Evolutionary conservation across 1,140 invertebrate species (phyloP).

Genomic region (Metaphire vulgaris): DNA sequence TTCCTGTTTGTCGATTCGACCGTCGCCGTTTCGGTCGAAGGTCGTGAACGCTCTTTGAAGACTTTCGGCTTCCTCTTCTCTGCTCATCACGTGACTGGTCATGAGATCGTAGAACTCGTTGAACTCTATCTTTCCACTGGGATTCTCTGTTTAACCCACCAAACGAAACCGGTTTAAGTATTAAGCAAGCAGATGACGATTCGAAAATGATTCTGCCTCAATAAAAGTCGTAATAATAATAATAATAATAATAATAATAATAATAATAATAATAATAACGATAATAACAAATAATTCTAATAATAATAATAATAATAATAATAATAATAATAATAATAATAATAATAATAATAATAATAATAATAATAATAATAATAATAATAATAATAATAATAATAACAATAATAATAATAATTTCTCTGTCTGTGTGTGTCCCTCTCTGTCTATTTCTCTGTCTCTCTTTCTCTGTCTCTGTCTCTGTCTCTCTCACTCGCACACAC

Average conservation of each 20-base stretch:
- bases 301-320: no score
- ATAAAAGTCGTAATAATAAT: no score
- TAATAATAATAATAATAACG: no score
- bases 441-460: background rate
- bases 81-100: background rate
- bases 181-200: no score
- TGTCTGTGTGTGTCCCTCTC: background rate
- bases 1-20: constrained; percentile 18
- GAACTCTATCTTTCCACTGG: constrained; percentile 12
- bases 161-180: no score
- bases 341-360: no score
- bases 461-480: background rate
- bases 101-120: constrained; percentile 18
- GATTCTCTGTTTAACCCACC: no score
- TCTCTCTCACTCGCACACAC: background rate
- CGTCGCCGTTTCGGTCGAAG: constrained; percentile 17
- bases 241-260: no score
- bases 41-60: constrained; percentile 3
- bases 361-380: no score
- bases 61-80: background rate
- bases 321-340: no score
- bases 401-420: background rate
- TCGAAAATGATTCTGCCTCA: no score
- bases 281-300: no score
- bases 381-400: background rate